These are phyloP conservation scores for Quadroppia sp. DNA, from an alignment of 2,888 invertebrate species.

Conservation along the genomic window DNA sequence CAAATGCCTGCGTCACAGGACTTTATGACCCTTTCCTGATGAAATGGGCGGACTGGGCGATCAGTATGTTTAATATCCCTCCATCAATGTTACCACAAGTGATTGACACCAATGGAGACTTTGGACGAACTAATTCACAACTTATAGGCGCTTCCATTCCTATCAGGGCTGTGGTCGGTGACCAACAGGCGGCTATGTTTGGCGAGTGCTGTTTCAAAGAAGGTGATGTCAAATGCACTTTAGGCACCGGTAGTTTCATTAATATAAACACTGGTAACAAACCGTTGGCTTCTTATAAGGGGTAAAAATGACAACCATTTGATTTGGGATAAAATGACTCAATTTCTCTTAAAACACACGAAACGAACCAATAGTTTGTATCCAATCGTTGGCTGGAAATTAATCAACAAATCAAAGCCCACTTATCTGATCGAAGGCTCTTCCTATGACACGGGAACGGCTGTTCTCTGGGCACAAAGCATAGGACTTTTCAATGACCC, in stretches of 20 bases:
- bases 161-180: conserved; percentile 74
- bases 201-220: conserved; percentile 74
- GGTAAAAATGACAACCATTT: conserved; percentile 51
- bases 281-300: conserved; percentile 75
- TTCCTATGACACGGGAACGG: conserved; percentile 79
- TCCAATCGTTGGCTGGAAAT: conserved; percentile 84
- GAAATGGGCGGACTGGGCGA: conserved; percentile 73
- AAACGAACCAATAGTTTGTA: conserved; percentile 62
- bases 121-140: conserved; percentile 63
- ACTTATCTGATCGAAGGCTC: conserved; percentile 76
- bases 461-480: conserved; percentile 71
- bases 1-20: conserved; percentile 84
- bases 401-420: conserved; percentile 58
- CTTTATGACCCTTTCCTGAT: conserved; percentile 85
- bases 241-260: conserved; percentile 84
- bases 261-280: conserved; percentile 71
- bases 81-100: conserved; percentile 70
- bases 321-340: no score
- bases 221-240: conserved; percentile 77
- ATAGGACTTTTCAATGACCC: conserved; percentile 62
- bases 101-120: conserved; percentile 68
- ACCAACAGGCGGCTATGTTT: conserved; percentile 84
- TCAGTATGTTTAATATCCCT: conserved; percentile 69
- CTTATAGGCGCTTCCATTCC: conserved; percentile 73
- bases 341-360: background rate